Percentiles rank a stretch among this genome's conserved stretches.
These are phyloP conservation scores for Styela clava DNA, from an alignment of 23 tunicate species.

Conservation along the genomic window DNA sequence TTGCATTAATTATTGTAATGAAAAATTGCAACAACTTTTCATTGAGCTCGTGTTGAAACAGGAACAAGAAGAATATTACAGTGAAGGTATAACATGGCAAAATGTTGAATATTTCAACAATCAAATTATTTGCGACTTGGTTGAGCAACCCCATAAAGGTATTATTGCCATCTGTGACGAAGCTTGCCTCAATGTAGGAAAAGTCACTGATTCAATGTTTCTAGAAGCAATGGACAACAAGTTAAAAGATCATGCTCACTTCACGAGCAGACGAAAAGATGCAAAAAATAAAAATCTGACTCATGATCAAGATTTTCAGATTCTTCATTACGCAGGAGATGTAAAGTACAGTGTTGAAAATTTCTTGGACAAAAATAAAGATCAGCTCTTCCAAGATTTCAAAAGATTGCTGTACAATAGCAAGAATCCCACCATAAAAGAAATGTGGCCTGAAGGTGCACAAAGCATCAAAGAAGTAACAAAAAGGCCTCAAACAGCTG, in stretches of 20 bases:
- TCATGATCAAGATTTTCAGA: conserved; percentile 77
- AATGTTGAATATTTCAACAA: conserved; percentile 95
- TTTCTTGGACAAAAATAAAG: conserved; percentile 88
- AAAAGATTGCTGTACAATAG: conserved; percentile 85
- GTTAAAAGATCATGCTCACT: conserved; percentile 71
- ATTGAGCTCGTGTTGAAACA: conserved; percentile 96
- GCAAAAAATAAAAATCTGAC: conserved; percentile 71
- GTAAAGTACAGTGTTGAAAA: conserved; percentile 83
- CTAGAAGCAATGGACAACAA: conserved; percentile 92
- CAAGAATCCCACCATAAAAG: conserved; percentile 53
- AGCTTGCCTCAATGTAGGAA: conserved; percentile 88
- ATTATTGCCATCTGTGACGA: conserved; percentile 89
- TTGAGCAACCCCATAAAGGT: conserved; percentile 87
- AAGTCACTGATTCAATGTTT: conserved; percentile 78
- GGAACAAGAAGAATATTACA: conserved; percentile 94
- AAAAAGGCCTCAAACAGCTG: conserved; percentile 94
- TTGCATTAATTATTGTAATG: conserved; percentile 97
- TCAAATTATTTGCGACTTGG: conserved; percentile 80
- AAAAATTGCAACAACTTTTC: conserved; percentile 91
- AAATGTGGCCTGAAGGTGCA: conserved; percentile 98
- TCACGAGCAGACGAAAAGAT: conserved; percentile 65
- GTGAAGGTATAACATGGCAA: conserved; percentile 93
- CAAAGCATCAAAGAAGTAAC: conserved; percentile 85
- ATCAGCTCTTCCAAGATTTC: conserved; percentile 90
- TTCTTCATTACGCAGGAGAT: conserved; percentile 81